Percentiles rank a stretch among this genome's conserved stretches.
phyloP scores from a whole-genome alignment of 2,113 vertebrate genomes.

The Quiscalus mexicanus region DNA sequence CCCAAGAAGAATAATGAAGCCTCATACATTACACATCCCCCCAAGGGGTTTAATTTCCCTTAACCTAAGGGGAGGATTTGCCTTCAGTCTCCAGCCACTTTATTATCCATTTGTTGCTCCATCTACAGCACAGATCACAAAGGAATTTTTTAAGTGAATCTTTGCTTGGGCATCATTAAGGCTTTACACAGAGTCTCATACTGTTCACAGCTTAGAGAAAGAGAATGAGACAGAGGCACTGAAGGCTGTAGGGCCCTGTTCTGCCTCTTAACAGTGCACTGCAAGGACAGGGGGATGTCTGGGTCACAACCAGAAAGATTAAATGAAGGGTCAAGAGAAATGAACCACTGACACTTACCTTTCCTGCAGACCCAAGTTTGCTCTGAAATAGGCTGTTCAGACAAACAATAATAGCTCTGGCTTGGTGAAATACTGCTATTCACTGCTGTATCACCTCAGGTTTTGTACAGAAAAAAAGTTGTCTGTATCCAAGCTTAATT shows the following conservation, averaged over 20 bases:
- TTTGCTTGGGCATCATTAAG: constrained; percentile 30
- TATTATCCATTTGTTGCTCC: constrained; percentile 36
- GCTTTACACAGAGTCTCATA: neutral
- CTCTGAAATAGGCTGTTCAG: neutral
- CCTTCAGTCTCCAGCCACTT: constrained; percentile 13
- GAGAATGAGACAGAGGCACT: neutral
- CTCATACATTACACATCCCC: neutral
- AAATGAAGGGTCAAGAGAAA: neutral
- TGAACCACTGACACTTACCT: neutral
- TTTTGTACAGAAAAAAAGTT: neutral
- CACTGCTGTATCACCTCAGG: neutral
- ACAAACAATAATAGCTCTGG: neutral
- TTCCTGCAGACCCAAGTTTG: neutral
- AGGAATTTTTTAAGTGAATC: constrained; percentile 13
- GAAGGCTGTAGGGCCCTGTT: neutral
- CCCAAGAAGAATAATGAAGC: constrained; percentile 33
- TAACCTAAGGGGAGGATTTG: constrained; percentile 37
- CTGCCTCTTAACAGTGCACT: neutral
- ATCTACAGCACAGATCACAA: constrained; percentile 25
- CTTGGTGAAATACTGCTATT: neutral
- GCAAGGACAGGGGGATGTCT: neutral
- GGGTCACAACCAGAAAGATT: neutral
- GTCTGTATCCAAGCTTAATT: neutral
- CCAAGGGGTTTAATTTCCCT: constrained; percentile 38
- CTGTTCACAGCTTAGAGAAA: neutral